A percentile compares a stretch with the other conserved stretches of the same genome.
Conservation (phyloP, 2,888 invertebrate species). For the Watsonalla binaria region DNA sequence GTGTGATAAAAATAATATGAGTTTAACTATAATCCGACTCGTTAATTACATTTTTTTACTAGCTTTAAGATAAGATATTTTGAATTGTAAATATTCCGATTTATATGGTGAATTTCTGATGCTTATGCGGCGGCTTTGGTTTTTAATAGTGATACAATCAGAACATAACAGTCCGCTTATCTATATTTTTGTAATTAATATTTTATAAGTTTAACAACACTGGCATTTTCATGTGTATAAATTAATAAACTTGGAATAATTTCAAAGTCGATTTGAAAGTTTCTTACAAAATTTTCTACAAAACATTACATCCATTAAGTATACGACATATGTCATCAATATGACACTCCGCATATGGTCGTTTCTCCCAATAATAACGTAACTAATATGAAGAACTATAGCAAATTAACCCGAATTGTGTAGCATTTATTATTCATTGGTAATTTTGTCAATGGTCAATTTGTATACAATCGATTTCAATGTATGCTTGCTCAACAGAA, state of each 20-base stretch:
- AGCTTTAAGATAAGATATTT: neutral
- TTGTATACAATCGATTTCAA: conserved; percentile 1
- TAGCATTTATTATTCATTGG: conserved; percentile 10
- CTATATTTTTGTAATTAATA: no score
- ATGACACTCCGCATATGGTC: neutral
- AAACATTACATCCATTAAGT: no score
- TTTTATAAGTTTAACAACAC: no score
- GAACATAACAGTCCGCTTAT: neutral
- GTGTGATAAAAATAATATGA: conserved; percentile 27
- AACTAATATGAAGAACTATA: conserved; percentile 22
- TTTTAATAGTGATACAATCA: neutral
- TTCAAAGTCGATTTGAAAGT: no score
- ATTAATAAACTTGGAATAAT: no score
- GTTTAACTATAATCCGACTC: neutral
- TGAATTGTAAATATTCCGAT: neutral
- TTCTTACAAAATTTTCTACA: no score
- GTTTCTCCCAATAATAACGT: conserved; percentile 17
- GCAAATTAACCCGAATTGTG: conserved; percentile 17
- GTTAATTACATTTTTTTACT: neutral
- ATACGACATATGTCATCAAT: neutral
- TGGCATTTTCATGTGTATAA: no score
- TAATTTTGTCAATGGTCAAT: conserved; percentile 5
- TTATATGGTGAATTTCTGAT: neutral
- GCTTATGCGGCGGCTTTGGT: neutral
- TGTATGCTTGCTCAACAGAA: neutral